Evolutionary conservation across 2,113 vertebrate genomes (phyloP).

Genomic region (Parus major): DNA sequence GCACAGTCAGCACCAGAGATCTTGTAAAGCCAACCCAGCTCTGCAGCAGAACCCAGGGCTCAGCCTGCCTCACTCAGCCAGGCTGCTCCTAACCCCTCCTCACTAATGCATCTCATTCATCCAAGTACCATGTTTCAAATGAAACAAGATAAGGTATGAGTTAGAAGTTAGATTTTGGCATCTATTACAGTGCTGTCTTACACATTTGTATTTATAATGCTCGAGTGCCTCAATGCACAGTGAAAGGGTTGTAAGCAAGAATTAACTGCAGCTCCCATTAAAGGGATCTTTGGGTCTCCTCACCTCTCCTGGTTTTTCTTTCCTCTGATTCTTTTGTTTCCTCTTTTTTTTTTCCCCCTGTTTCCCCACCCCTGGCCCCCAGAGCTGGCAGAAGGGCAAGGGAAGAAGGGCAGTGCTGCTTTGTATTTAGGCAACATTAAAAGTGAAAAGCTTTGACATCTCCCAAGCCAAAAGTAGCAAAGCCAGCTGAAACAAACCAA

Average conservation of each 20-base stretch:
- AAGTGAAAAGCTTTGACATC: not conserved
- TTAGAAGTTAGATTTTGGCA: not conserved
- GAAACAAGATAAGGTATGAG: not conserved
- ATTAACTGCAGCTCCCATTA: not conserved
- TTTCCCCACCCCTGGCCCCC: fast-evolving
- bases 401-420: not conserved
- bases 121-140: not conserved
- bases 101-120: not conserved
- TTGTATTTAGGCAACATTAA: not conserved
- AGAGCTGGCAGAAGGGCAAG: not conserved
- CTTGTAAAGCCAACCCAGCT: not conserved
- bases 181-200: not conserved
- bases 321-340: not conserved
- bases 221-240: not conserved
- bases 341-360: too few relatives aligned
- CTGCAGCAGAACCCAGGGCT: not conserved
- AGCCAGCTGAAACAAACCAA: not conserved
- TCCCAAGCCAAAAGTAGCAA: not conserved
- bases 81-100: not conserved
- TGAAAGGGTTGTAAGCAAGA: not conserved
- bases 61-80: not conserved
- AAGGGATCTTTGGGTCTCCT: not conserved
- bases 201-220: not conserved
- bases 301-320: not conserved
- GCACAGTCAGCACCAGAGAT: not conserved